Conservation (phyloP, 2,113 vertebrate genomes). For the Nasalis larvatus region DNA sequence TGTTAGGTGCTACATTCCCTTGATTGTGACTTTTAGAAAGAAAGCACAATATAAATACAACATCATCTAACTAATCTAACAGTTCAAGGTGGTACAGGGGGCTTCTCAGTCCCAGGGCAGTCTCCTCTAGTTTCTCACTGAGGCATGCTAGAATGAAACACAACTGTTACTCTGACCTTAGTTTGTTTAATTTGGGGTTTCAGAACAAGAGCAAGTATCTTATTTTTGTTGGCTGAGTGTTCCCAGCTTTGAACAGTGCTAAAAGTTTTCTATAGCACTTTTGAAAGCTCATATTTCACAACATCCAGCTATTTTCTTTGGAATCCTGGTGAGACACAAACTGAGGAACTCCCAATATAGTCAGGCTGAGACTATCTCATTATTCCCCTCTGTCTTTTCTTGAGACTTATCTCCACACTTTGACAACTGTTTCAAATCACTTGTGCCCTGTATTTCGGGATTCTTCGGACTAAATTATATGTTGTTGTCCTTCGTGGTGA, state of each 20-base stretch:
- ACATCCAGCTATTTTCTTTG: constrained; percentile 47
- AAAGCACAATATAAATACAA: background rate
- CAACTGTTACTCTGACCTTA: constrained; percentile 4
- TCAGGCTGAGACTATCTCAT: background rate
- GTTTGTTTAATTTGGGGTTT: constrained; percentile 43
- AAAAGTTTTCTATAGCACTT: constrained; percentile 47
- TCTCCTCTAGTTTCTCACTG: constrained; percentile 22
- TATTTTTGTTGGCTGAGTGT: constrained; percentile 49
- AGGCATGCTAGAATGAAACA: background rate
- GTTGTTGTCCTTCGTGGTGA: background rate
- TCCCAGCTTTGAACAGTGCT: background rate
- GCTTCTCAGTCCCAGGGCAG: background rate
- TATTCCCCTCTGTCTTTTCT: background rate
- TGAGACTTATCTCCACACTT: background rate
- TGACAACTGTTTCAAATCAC: constrained; percentile 5
- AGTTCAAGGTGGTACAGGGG: background rate
- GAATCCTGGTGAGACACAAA: constrained; percentile 50
- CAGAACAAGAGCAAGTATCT: constrained; percentile 28
- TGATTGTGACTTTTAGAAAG: constrained; percentile 44
- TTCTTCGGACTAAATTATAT: constrained; percentile 17
- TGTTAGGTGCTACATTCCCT: background rate
- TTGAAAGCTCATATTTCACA: constrained; percentile 46
- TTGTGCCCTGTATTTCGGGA: background rate
- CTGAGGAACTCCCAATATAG: background rate
- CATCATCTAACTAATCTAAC: background rate